A percentile compares a stretch with the other conserved stretches of the same genome.
Evolutionary conservation across 1,140 invertebrate species (phyloP).

Genomic region (Thaumetopoea pityocampa): DNA sequence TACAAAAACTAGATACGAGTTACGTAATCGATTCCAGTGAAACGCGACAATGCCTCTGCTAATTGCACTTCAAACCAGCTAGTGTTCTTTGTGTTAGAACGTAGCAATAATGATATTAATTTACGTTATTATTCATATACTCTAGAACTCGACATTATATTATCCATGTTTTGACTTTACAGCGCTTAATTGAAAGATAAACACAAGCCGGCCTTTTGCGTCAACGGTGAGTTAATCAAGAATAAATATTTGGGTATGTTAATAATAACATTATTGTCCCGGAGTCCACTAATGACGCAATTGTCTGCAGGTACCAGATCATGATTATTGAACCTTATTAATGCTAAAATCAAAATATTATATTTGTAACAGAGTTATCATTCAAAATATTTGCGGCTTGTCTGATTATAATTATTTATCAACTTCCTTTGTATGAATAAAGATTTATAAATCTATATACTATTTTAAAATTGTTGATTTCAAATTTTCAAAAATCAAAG

Average conservation of each 20-base stretch:
- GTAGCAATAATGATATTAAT: slow-evolving; percentile 1
- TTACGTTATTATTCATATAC: slow-evolving; percentile 4
- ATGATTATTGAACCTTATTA: too few relatives aligned
- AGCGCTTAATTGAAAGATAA: slow-evolving; percentile 22
- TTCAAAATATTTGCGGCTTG: too few relatives aligned
- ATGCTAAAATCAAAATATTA: not conserved
- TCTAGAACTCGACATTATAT: slow-evolving; percentile 19
- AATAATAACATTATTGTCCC: slow-evolving; percentile 41
- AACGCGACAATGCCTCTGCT: too few relatives aligned
- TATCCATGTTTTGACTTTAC: slow-evolving; percentile 29
- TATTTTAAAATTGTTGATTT: too few relatives aligned
- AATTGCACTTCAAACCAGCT: too few relatives aligned
- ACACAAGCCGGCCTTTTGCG: slow-evolving; percentile 25
- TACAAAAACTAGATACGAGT: too few relatives aligned
- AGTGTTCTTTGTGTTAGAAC: too few relatives aligned
- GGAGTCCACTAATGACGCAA: slow-evolving; percentile 9
- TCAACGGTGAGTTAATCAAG: slow-evolving; percentile 36
- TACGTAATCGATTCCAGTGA: too few relatives aligned
- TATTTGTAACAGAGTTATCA: slow-evolving; percentile 1
- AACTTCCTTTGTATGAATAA: too few relatives aligned
- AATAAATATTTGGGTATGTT: slow-evolving; percentile 47
- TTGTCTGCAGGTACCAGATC: slow-evolving; percentile 6
- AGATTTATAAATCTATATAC: too few relatives aligned
- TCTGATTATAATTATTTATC: too few relatives aligned
- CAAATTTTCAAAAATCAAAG: too few relatives aligned